These are phyloP conservation scores for Stictonetta naevosa DNA, from an alignment of 2,113 vertebrate species.

Conservation along the genomic window DNA sequence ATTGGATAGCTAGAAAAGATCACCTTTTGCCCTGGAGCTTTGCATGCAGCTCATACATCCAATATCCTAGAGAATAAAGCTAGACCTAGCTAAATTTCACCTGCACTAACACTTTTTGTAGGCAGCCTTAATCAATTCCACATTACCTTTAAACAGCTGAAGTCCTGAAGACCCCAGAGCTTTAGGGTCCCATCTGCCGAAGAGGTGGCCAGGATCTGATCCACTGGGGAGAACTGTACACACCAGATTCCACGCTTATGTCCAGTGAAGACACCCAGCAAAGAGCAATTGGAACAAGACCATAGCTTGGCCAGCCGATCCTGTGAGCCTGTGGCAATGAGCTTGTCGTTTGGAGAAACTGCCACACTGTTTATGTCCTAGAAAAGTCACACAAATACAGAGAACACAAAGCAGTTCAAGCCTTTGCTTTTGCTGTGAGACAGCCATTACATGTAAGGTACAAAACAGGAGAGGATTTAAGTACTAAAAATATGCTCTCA, in stretches of 20 bases:
- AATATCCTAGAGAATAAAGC: background rate
- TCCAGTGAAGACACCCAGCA: conserved; percentile 89
- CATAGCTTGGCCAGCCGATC: conserved; percentile 94
- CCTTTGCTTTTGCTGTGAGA: background rate
- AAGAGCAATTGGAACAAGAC: conserved; percentile 78
- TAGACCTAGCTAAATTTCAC: background rate
- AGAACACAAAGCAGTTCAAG: background rate
- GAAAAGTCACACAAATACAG: background rate
- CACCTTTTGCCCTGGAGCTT: background rate
- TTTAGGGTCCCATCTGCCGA: conserved; percentile 92
- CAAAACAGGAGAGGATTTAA: background rate
- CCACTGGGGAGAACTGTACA: conserved; percentile 93
- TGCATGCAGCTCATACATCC: background rate
- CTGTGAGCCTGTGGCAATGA: conserved; percentile 93
- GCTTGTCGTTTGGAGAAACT: conserved; percentile 92
- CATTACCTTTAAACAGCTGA: conserved; percentile 93
- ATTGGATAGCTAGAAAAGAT: background rate
- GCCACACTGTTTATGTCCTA: conserved; percentile 95
- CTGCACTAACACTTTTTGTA: background rate
- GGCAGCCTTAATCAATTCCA: background rate
- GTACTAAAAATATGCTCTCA: too few species aligned
- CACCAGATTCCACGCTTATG: conserved; percentile 93
- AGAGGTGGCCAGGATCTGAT: conserved; percentile 91
- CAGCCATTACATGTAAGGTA: rapidly evolving
- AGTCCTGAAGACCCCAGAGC: conserved; percentile 92